Evolutionary conservation across 2,113 vertebrate species (phyloP), one percentile per base, ranked within the genome.

Genomic region (Sinocyclocheilus grahami): DNA sequence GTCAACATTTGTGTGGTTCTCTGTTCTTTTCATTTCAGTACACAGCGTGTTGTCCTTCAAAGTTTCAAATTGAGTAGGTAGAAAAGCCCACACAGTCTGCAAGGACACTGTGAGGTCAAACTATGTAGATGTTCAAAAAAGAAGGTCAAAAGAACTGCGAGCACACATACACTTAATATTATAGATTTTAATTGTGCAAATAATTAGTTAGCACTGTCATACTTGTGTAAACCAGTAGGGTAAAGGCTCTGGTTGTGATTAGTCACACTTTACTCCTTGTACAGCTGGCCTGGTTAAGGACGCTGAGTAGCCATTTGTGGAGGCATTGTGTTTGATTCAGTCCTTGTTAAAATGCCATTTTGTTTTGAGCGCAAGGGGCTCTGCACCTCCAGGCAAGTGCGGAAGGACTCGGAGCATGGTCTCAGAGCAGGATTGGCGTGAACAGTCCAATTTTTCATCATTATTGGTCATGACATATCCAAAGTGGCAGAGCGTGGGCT

Each of bases 381-480:
- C 82, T 88, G 95, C 95, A 93, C 93, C 93, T 94, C 88, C 27
- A n/a, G 92, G 94, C 92, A 80, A 89, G 92, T 82, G 88, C 90
- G 89, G 74, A 42, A 94, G 89, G 86, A 93, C 85, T 93, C 90
- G 81, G 88, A 84, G 89, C 84, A 90, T 78, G 89, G 89, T 78
- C 85, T 88, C 92, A 90, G 90, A 91, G 79, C 18, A 89, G 89
- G 92, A 86, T 87, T 90, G 86, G 78, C 30, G 92, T 92, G 89
- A 92, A 92, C 87, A 86, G 85, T 85, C 91, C 95, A 96, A 96
- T 98, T 97, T 97, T 96, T 98, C 97, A 96, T 96, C 94, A 90
- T 97, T 97, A 97, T 96, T 97, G 91, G 83, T 87, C 89, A 85
- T 97, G 96, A 97, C 93, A 92, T 93, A 95, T 96, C 95, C 93